phyloP scores from a whole-genome alignment of 64 coral and sea anemone genomes.

The Cladopsammia gracilis region DNA sequence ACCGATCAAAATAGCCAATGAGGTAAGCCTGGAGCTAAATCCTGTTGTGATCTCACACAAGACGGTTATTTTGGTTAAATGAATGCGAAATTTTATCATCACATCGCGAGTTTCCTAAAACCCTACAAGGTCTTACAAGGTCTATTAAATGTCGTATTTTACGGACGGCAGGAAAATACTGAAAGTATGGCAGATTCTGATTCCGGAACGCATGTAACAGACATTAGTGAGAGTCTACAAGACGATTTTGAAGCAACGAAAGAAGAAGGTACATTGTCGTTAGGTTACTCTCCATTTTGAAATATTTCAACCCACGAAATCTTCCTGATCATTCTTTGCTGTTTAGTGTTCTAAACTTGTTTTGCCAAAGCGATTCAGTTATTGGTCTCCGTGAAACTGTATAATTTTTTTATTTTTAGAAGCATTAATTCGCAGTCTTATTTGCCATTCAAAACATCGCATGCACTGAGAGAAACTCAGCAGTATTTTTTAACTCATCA shows the following conservation, averaged over 20 bases:
- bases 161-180: constrained; percentile 24
- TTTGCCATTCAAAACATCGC: too few relatives aligned
- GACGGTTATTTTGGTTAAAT: background rate
- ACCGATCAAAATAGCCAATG: constrained; percentile 19
- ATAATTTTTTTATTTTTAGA: too few relatives aligned
- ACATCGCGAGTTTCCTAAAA: background rate
- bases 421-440: too few relatives aligned
- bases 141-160: constrained; percentile 37
- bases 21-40: background rate
- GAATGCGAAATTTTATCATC: background rate
- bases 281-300: too few relatives aligned
- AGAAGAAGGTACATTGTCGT: constrained; percentile 75
- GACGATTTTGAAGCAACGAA: constrained; percentile 73
- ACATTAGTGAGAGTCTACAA: constrained; percentile 68
- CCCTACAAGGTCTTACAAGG: constrained; percentile 20
- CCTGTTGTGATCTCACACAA: constrained; percentile 7
- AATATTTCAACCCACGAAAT: too few relatives aligned
- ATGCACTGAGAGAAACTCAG: too few relatives aligned
- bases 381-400: too few relatives aligned
- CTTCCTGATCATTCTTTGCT: too few relatives aligned
- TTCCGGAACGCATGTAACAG: constrained; percentile 89
- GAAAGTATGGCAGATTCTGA: constrained; percentile 86
- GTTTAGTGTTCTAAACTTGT: too few relatives aligned
- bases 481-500: too few relatives aligned
- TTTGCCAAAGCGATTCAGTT: too few relatives aligned